Evolutionary conservation across 1,140 invertebrate genomes (phyloP), one percentile per base, ranked within the genome.

Genomic region (Rhyzopertha dominica): DNA sequence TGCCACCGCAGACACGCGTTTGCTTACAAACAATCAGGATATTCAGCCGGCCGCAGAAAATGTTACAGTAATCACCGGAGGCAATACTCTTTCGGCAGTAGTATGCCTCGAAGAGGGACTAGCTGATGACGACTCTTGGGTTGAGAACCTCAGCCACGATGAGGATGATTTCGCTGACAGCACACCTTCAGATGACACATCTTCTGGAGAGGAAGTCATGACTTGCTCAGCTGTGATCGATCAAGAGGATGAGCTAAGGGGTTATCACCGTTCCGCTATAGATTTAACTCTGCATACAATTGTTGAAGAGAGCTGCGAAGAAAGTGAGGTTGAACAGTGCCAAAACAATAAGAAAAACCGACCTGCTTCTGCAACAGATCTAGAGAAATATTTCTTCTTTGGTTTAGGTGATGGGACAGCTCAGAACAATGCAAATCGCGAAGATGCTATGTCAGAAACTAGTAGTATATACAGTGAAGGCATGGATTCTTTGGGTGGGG

Each of bases 271-370:
- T 12, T 78, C 85, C 19, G 79, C 82, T 2, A 85, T 91, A 49
- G 89, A 93, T 66, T 91, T 93, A 51, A 92, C 89, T 0, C 69
- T 95, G 35, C 90, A 94, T 54, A 95, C 91, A 0, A 95, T 95
- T 52, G 81, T 92, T 1, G 91, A 95, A 70, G 91, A 95, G 66
- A 91, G 87, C 47, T 93, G 90, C 61, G 90, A 94, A 66, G 90
- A 95, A 65, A 92, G 82, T 63, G 86, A 87, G 67, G 79, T 81
- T 30, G 85, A 85, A 58, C 74, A 73, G 26, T 74, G 66, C 43
- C 69, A 69, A n/a, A 74, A 60, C 22, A 70, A 69, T 1, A 72
- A 74, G 54, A 79, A 78, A 50, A 71, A 67, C 24, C 69, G 79
- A 37, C 81, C 81, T 13, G 73, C 78, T 20, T 85, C 81, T 1